These are phyloP conservation scores for Macrostomum lignano DNA, from an alignment of 1,140 invertebrate genomes.

Conservation along the genomic window DNA sequence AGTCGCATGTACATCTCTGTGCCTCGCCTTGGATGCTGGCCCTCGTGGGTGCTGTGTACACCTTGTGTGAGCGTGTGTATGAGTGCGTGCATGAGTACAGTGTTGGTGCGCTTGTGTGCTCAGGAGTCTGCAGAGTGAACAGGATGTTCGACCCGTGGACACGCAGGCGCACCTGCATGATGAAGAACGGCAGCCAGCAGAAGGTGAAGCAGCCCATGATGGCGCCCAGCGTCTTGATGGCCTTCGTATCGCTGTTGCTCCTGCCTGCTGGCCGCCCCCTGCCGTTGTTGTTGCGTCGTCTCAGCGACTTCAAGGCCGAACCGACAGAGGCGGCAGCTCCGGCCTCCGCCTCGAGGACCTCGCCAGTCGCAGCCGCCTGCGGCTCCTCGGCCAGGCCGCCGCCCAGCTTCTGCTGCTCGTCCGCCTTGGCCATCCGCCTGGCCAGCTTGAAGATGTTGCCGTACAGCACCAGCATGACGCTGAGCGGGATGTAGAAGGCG, in stretches of 20 bases:
- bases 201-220: constrained; percentile 28
- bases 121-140: too few species aligned
- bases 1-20: too few species aligned
- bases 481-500: constrained; percentile 61
- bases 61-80: too few species aligned
- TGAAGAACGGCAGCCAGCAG: constrained; percentile 24
- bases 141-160: too few species aligned
- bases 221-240: constrained; percentile 57
- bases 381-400: neutral
- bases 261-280: neutral
- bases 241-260: constrained; percentile 39
- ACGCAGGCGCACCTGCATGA: constrained; percentile 10
- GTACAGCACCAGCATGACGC: constrained; percentile 56
- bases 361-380: neutral
- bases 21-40: too few species aligned
- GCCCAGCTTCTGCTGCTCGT: constrained; percentile 5
- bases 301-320: neutral
- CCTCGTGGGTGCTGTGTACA: too few species aligned
- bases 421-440: constrained; percentile 12
- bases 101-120: too few species aligned
- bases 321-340: neutral
- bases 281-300: neutral
- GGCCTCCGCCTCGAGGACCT: neutral
- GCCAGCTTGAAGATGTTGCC: constrained; percentile 41
- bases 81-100: too few species aligned